Evolutionary conservation across 2,797 vertebrate genomes (phyloP), one percentile per base, ranked within the genome.

Genomic region (Lycodopsis pacificus): DNA sequence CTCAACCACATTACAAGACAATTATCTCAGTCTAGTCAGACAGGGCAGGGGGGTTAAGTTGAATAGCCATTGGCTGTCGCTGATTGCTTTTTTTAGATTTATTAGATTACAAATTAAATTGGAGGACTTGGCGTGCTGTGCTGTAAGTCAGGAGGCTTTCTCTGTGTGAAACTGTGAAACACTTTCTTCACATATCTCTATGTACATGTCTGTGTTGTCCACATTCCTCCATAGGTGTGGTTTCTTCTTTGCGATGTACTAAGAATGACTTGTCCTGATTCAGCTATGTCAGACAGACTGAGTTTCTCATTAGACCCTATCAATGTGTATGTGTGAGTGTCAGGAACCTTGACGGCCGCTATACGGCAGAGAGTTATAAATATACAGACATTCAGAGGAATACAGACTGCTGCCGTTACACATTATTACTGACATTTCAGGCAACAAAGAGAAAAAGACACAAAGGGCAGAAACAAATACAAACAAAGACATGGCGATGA

Each of bases 71-170:
- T 89, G 85, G 89, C 82, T 87, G 77, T 74, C 53, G 70, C 86
- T 91, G 87, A 92, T 91, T 84, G 83, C 88, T 91, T 92, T 90
- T 90, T 93, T 89, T 79, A 89, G 84, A 89, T 89, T 92, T 91
- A 93, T 93, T 93, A 90, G 81, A 92, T 91, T 91, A 93, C 86
- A 91, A 91, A 92, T 94, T 91, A 89, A 89, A 92, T 85, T 81
- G 86, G 78, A 89, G 81, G 83, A 91, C 83, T 82, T 76, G 73
- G 62, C 58, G 6, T 73, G 53, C 42, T 69, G 72, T 71, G 64
- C 51, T 27, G 51, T 11, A 53, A 53, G 51, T 25, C 22, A 25
- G 53, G 22, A 27, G 25, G 12, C 53, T 27, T 14, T 54, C 51
- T 54, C 53, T 54, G 53, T 54, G 53, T 54, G 22, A 54, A 25